Conservation (phyloP, 2,888 invertebrate species). For the Cecidostiba fungosa region DNA sequence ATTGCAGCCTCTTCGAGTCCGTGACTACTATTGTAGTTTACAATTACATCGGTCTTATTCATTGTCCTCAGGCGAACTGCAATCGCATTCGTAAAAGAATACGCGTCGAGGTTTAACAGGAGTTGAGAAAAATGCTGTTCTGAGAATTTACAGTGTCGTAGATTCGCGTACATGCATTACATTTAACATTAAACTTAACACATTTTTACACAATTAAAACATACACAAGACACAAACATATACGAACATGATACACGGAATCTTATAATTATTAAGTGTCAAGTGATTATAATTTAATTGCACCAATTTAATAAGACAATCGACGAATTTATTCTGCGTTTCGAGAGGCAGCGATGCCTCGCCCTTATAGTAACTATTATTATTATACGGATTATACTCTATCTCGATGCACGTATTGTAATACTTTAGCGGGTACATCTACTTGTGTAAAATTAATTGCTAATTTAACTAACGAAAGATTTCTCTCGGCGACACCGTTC, state of each 20-base stretch:
- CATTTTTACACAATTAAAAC: not conserved
- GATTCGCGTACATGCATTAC: constrained; percentile 38
- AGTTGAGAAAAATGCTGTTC: constrained; percentile 28
- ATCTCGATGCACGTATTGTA: constrained; percentile 55
- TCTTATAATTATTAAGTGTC: constrained; percentile 42
- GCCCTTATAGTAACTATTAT: constrained; percentile 23
- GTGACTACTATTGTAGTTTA: constrained; percentile 21
- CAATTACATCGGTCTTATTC: constrained; percentile 20
- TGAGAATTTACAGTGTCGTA: constrained; percentile 45
- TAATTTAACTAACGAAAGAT: constrained; percentile 25
- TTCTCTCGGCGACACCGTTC: not conserved
- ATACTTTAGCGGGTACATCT: constrained; percentile 44
- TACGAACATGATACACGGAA: constrained; percentile 12
- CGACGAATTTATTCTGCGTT: constrained; percentile 54
- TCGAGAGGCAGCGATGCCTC: constrained; percentile 41
- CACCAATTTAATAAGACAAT: constrained; percentile 38
- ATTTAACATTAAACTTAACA: constrained; percentile 27
- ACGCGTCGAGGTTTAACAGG: constrained; percentile 19
- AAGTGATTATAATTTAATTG: constrained; percentile 48
- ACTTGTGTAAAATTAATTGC: constrained; percentile 56
- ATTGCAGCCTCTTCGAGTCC: constrained; percentile 27
- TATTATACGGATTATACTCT: constrained; percentile 41
- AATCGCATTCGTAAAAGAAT: constrained; percentile 19
- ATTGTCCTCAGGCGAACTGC: not conserved
- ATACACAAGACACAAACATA: constrained; percentile 6